Conservation (phyloP, 2,888 invertebrate species). For the Pristionchus maxplancki region DNA sequence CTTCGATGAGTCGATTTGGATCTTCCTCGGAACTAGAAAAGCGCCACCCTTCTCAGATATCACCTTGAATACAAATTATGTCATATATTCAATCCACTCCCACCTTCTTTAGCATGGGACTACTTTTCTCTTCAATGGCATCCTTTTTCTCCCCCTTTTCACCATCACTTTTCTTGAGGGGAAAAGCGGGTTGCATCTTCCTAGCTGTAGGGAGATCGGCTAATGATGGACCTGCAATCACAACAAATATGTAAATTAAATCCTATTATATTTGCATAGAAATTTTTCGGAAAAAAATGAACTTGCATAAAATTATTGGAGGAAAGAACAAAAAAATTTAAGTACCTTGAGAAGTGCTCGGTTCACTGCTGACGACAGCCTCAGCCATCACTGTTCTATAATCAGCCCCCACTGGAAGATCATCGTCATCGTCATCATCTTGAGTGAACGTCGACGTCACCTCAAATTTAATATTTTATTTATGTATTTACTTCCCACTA, state of each 20-base stretch:
- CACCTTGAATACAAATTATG: neutral
- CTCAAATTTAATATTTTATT: neutral
- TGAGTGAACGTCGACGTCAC: neutral
- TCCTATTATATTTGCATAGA: neutral
- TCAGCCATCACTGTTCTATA: slow-evolving; percentile 50
- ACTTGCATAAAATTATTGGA: neutral
- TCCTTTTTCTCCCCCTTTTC: slow-evolving; percentile 33
- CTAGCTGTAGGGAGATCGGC: neutral
- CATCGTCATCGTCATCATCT: slow-evolving; percentile 40
- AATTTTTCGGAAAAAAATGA: neutral
- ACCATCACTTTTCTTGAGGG: slow-evolving; percentile 33
- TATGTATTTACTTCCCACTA: neutral
- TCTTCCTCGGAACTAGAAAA: slow-evolving; percentile 31
- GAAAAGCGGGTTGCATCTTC: slow-evolving; percentile 43
- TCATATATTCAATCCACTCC: neutral
- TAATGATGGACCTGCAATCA: neutral
- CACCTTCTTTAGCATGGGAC: slow-evolving; percentile 48
- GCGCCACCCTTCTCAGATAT: slow-evolving; percentile 47
- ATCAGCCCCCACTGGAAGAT: slow-evolving; percentile 50
- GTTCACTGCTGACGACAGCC: slow-evolving; percentile 12
- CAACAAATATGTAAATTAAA: neutral
- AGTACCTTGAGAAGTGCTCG: slow-evolving; percentile 15
- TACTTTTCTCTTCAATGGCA: slow-evolving; percentile 7
- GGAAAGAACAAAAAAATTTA: too few relatives aligned
- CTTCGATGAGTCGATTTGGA: slow-evolving; percentile 36